Conservation (phyloP, 1,140 invertebrate genomes). For the Dolichoris vasculosae region DNA sequence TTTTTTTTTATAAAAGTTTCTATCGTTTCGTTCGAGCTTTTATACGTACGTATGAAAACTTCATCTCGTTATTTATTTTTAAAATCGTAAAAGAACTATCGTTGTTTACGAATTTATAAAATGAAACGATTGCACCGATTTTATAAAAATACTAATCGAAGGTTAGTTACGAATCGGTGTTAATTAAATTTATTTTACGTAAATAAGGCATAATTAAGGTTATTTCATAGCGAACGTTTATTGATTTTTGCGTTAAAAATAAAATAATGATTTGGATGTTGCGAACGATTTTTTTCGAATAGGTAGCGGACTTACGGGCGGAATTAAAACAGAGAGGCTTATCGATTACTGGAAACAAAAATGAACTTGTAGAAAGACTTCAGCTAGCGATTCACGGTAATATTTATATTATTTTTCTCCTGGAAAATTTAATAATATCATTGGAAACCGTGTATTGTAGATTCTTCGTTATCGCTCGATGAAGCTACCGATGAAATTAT, state of each 20-base stretch:
- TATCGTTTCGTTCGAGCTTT: too few species aligned
- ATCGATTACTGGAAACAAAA: slow-evolving; percentile 85
- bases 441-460: slow-evolving; percentile 55
- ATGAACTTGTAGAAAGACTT: slow-evolving; percentile 84
- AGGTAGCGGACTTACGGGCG: slow-evolving; percentile 81
- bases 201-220: background rate
- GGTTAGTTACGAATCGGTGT: background rate
- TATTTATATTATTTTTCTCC: slow-evolving; percentile 44
- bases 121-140: background rate
- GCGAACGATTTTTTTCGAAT: background rate
- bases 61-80: too few species aligned
- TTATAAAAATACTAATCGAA: background rate
- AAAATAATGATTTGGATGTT: background rate
- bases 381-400: slow-evolving; percentile 79
- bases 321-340: slow-evolving; percentile 86
- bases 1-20: too few species aligned
- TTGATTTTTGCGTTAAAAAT: too few species aligned
- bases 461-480: slow-evolving; percentile 69
- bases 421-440: background rate
- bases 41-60: too few species aligned
- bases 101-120: too few species aligned
- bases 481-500: slow-evolving; percentile 73
- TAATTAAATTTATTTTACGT: background rate
- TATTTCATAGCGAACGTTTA: background rate
- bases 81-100: too few species aligned